Percentiles rank a stretch among this genome's conserved stretches.
Evolutionary conservation across 2,113 vertebrate genomes (phyloP).

Genomic region (Rallus limicola): DNA sequence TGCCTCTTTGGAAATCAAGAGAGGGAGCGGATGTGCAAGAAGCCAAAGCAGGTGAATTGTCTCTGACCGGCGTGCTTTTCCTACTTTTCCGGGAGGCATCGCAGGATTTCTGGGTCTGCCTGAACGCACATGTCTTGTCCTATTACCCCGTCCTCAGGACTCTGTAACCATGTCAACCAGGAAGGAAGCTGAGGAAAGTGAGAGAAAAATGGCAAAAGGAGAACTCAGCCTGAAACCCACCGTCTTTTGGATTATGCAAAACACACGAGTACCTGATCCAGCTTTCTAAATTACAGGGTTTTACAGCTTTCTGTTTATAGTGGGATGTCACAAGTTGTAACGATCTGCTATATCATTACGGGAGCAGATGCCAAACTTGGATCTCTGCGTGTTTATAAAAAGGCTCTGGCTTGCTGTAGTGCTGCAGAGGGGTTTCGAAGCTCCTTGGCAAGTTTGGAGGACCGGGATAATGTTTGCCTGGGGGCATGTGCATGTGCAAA

Average conservation of each 20-base stretch:
- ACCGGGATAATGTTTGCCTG: background rate
- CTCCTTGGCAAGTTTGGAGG: background rate
- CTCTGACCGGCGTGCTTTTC: background rate
- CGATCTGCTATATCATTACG: constrained; percentile 43
- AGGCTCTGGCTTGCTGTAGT: background rate
- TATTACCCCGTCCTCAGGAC: constrained; percentile 35
- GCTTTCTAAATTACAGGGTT: constrained; percentile 33
- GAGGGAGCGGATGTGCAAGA: background rate
- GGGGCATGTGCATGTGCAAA: background rate
- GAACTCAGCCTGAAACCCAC: background rate
- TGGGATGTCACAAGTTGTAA: constrained; percentile 45
- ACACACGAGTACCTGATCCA: background rate
- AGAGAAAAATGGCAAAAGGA: rapidly evolving
- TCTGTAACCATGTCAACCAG: constrained; percentile 65
- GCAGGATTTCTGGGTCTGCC: background rate
- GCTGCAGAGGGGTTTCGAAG: background rate
- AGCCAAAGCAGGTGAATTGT: background rate
- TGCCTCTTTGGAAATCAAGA: background rate
- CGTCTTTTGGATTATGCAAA: constrained; percentile 46
- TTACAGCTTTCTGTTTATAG: background rate
- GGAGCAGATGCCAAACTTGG: constrained; percentile 36
- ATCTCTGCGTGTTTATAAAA: background rate
- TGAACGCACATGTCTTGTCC: background rate
- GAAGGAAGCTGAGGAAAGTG: background rate
- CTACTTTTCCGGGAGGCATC: background rate